A percentile compares a stretch with the other conserved stretches of the same genome.
phyloP scores from a whole-genome alignment of 1,140 invertebrate genomes.

The Bombus waltoni region DNA sequence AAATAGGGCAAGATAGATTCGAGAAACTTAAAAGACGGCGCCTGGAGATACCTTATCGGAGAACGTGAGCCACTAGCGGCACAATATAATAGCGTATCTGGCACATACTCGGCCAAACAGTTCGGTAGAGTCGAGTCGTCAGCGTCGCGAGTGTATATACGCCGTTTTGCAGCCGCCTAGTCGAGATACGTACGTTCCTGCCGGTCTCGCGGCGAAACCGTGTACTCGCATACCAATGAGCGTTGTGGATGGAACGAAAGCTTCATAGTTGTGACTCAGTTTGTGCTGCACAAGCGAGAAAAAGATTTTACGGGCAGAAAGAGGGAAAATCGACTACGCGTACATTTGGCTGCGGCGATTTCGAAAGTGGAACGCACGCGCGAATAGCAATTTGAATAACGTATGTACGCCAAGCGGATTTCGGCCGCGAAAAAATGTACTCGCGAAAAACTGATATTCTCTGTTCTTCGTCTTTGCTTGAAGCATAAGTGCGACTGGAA shows the following conservation, averaged over 20 bases:
- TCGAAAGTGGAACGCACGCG: constrained; percentile 51
- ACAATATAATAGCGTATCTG: constrained; percentile 58
- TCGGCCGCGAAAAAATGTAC: not conserved
- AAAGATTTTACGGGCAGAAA: constrained; percentile 58
- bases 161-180: constrained; percentile 46
- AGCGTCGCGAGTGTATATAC: constrained; percentile 46
- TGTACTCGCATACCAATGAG: constrained; percentile 64
- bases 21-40: constrained; percentile 54
- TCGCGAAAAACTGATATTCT: constrained; percentile 40
- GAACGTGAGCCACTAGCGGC: constrained; percentile 51
- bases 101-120: constrained; percentile 64
- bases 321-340: constrained; percentile 53
- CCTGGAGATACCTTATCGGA: constrained; percentile 47
- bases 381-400: constrained; percentile 39
- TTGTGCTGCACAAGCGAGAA: constrained; percentile 32
- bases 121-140: constrained; percentile 55
- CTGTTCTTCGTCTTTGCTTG: not conserved
- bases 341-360: constrained; percentile 57
- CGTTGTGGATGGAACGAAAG: constrained; percentile 27
- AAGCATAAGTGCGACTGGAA: not conserved
- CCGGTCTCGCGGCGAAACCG: constrained; percentile 44
- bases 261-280: constrained; percentile 44
- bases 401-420: constrained; percentile 13
- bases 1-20: constrained; percentile 42
- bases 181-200: constrained; percentile 46